These are phyloP conservation scores for Tryphoninae sp. DNA, from an alignment of 2,888 invertebrate genomes.

Conservation along the genomic window DNA sequence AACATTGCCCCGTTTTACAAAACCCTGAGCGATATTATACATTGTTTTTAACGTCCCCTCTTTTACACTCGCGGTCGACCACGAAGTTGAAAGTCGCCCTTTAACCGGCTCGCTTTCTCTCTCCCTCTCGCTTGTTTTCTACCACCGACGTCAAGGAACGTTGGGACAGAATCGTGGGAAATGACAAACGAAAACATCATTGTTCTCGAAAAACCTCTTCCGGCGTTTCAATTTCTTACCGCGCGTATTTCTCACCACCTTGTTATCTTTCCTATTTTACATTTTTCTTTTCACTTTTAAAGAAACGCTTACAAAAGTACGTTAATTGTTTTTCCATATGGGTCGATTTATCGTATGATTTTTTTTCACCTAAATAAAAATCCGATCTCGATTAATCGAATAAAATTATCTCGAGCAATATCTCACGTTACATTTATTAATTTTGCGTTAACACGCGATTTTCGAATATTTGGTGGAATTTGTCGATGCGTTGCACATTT, in stretches of 20 bases:
- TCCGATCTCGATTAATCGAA: no score
- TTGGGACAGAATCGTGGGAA: conserved; percentile 51
- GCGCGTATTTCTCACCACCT: not conserved
- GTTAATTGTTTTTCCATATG: no score
- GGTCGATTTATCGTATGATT: no score
- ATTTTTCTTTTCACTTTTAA: no score
- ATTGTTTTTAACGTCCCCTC: conserved; percentile 76
- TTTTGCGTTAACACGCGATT: no score
- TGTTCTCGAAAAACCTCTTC: not conserved
- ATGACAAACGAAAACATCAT: conserved; percentile 36
- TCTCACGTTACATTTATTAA: no score
- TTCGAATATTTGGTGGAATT: no score
- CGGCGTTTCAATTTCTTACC: not conserved
- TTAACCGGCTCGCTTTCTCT: conserved; percentile 43
- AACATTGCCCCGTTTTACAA: conserved; percentile 53
- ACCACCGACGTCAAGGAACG: conserved; percentile 56
- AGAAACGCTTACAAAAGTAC: no score
- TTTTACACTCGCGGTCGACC: conserved; percentile 66
- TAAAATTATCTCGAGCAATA: no score
- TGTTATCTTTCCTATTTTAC: not conserved
- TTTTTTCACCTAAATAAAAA: no score
- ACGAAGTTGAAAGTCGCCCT: conserved; percentile 47
- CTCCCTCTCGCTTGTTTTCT: conserved; percentile 49
- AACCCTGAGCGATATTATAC: conserved; percentile 72
- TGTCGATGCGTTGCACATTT: no score